phyloP scores from a whole-genome alignment of 2,888 invertebrate genomes.

The Synanthedon andrenaeformis region DNA sequence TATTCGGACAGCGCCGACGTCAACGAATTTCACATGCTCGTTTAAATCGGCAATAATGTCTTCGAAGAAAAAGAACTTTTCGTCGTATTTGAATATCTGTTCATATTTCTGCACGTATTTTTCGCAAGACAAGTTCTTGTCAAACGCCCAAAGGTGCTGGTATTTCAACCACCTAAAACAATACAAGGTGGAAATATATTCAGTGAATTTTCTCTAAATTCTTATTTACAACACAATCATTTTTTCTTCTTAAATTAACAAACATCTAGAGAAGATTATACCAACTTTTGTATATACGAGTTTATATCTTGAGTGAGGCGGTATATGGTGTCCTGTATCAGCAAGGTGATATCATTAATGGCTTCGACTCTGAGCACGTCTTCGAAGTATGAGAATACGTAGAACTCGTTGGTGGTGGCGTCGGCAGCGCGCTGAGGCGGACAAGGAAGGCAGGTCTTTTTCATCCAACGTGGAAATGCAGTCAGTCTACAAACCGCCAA shows the following conservation, averaged over 20 bases:
- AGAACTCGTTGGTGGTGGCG: conserved; percentile 66
- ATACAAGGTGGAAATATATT: neutral
- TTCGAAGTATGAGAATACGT: conserved; percentile 82
- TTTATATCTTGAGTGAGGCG: conserved; percentile 75
- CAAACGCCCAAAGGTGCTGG: conserved; percentile 80
- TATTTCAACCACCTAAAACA: conserved; percentile 77
- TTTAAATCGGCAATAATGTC: conserved; percentile 78
- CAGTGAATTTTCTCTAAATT: no score
- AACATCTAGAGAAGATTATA: no score
- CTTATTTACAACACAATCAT: no score
- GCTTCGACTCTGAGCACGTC: conserved; percentile 80
- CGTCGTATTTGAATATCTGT: conserved; percentile 76
- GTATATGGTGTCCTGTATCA: conserved; percentile 76
- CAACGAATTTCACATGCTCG: conserved; percentile 68
- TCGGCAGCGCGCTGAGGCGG: conserved; percentile 71
- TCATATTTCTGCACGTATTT: conserved; percentile 77
- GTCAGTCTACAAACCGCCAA: conserved; percentile 65
- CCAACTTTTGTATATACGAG: conserved; percentile 69
- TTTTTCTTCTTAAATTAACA: no score
- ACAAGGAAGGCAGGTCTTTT: conserved; percentile 81
- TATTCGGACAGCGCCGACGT: conserved; percentile 78
- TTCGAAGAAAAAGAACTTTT: conserved; percentile 86
- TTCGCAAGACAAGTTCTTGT: conserved; percentile 80
- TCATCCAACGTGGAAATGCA: conserved; percentile 87
- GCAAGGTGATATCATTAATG: conserved; percentile 75